A percentile compares a stretch with the other conserved stretches of the same genome.
phyloP scores from a whole-genome alignment of 2,113 vertebrate genomes.

The Fukomys damarensis region DNA sequence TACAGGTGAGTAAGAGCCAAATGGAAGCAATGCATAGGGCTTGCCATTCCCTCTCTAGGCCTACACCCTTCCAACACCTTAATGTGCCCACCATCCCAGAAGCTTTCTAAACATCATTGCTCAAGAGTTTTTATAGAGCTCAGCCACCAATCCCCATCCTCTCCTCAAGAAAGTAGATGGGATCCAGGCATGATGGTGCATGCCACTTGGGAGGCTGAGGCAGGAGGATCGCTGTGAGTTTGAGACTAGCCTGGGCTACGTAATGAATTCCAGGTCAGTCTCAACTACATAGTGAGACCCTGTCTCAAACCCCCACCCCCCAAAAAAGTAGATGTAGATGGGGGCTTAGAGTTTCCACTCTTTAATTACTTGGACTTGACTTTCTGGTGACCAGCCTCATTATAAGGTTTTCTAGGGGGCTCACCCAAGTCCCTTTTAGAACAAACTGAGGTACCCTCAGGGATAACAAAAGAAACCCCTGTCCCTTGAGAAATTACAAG shows the following conservation, averaged over 20 bases:
- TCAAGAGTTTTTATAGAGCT: too few species aligned
- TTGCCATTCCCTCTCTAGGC: too few species aligned
- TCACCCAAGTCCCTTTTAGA: neutral
- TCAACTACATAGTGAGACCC: too few species aligned
- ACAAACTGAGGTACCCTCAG: neutral
- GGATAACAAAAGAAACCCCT: neutral
- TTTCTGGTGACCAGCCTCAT: neutral
- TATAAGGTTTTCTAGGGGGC: neutral
- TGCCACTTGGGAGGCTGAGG: too few species aligned
- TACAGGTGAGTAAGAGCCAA: neutral
- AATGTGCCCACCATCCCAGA: neutral
- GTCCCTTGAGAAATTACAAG: neutral
- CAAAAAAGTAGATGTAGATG: too few species aligned
- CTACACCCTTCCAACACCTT: neutral
- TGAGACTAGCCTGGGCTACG: too few species aligned
- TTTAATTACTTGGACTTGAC: too few species aligned
- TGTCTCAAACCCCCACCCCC: too few species aligned
- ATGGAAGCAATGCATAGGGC: neutral
- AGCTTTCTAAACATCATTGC: neutral
- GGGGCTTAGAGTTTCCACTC: neutral
- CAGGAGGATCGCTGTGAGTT: too few species aligned
- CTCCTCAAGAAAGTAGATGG: neutral
- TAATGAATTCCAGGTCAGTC: too few species aligned
- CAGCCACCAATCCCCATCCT: neutral
- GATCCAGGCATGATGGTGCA: too few species aligned